A percentile compares a stretch with the other conserved stretches of the same genome.
Conservation (phyloP, 1,140 invertebrate genomes). For the Trachymyrmex cornetzi region DNA sequence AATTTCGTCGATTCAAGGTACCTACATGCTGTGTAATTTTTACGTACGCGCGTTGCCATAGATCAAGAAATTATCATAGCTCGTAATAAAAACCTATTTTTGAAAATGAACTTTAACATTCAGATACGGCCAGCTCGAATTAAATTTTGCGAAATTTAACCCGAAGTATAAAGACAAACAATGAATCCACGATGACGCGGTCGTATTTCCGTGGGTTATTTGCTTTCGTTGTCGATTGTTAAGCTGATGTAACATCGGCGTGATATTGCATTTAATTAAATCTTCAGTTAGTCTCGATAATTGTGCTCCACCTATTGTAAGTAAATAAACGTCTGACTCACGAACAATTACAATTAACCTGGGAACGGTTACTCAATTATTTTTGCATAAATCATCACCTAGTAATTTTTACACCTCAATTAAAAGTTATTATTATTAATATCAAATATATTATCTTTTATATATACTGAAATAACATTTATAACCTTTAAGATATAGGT, state of each 20-base stretch:
- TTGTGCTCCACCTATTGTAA: background rate
- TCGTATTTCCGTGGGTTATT: slow-evolving; percentile 14
- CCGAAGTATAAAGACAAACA: background rate
- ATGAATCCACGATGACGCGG: background rate
- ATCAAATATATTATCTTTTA: too few species aligned
- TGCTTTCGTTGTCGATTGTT: background rate
- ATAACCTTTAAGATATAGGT: too few species aligned
- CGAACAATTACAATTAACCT: background rate
- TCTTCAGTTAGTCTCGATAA: background rate
- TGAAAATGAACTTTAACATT: background rate
- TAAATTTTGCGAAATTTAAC: background rate
- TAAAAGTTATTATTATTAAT: too few species aligned
- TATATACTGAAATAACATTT: too few species aligned
- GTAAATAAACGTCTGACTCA: background rate
- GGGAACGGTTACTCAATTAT: background rate
- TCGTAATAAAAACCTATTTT: background rate
- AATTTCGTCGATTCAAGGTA: slow-evolving; percentile 29
- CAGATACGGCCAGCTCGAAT: background rate
- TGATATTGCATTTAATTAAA: background rate
- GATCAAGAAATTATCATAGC: background rate
- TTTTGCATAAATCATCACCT: too few species aligned
- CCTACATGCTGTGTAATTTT: background rate
- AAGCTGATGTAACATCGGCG: background rate
- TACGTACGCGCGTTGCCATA: background rate
- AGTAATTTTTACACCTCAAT: too few species aligned